Conservation (phyloP, 2,888 invertebrate species). For the Tuberolachnus salignus region DNA sequence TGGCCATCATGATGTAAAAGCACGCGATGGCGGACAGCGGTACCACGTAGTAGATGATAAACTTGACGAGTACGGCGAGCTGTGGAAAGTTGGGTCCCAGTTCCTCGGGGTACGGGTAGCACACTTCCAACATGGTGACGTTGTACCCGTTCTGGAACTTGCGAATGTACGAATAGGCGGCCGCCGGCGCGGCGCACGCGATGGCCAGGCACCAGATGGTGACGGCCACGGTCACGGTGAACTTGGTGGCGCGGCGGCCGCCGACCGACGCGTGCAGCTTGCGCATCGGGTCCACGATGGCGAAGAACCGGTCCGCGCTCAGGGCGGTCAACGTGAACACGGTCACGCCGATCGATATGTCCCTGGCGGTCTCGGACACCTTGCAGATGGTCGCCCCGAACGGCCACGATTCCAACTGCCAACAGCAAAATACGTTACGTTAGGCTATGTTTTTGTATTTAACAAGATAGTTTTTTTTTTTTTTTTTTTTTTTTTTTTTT, state of each 20-base stretch:
- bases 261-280: conserved; percentile 80
- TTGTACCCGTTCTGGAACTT: conserved; percentile 64
- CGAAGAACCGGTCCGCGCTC: conserved; percentile 88
- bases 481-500: too few species aligned
- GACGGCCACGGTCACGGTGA: conserved; percentile 72
- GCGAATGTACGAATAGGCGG: conserved; percentile 71
- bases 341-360: conserved; percentile 89
- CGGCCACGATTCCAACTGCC: conserved; percentile 61
- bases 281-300: conserved; percentile 87
- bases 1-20: conserved; percentile 89
- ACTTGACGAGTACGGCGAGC: conserved; percentile 69
- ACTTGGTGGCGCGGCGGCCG: conserved; percentile 72
- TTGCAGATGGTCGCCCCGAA: conserved; percentile 63
- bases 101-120: conserved; percentile 77
- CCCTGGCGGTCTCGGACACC: conserved; percentile 80
- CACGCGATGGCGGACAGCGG: conserved; percentile 83
- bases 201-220: conserved; percentile 83
- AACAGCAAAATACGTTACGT: background rate
- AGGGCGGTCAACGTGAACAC: conserved; percentile 91
- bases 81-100: conserved; percentile 67
- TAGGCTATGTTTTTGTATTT: too few species aligned
- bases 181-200: conserved; percentile 78
- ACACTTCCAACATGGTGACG: conserved; percentile 67
- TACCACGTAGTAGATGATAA: conserved; percentile 81
- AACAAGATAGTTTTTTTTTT: too few species aligned